phyloP scores from a whole-genome alignment of 2,888 invertebrate species.

The Leucophenga montana region DNA sequence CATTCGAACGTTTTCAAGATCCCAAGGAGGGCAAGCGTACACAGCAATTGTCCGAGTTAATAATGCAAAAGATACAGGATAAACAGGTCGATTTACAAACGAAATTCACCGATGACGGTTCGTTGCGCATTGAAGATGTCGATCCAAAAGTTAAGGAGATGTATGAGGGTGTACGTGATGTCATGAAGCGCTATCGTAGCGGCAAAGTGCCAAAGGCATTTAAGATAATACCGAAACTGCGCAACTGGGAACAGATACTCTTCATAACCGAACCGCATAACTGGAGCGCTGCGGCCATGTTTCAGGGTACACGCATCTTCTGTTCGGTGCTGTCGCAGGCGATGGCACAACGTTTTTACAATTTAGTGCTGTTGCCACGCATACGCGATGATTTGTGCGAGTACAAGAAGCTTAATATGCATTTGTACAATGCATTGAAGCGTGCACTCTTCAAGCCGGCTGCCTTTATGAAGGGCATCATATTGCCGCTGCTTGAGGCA shows the following conservation, averaged over 20 bases:
- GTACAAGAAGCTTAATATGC: slow-evolving; percentile 95
- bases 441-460: slow-evolving; percentile 97
- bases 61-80: slow-evolving; percentile 93
- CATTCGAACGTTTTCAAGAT: slow-evolving; percentile 83
- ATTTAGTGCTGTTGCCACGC: slow-evolving; percentile 91
- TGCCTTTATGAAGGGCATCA: slow-evolving; percentile 96
- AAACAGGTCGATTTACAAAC: slow-evolving; percentile 92
- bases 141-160: slow-evolving; percentile 88
- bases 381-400: slow-evolving; percentile 96
- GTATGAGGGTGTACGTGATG: slow-evolving; percentile 92
- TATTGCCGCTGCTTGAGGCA: slow-evolving; percentile 83
- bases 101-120: slow-evolving; percentile 84
- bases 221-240: slow-evolving; percentile 93
- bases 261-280: slow-evolving; percentile 91
- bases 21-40: slow-evolving; percentile 75
- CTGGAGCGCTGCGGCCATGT: slow-evolving; percentile 99
- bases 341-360: slow-evolving; percentile 97
- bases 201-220: slow-evolving; percentile 99
- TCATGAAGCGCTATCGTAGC: slow-evolving; percentile 90
- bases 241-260: slow-evolving; percentile 95
- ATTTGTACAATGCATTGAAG: slow-evolving; percentile 93
- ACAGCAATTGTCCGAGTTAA: slow-evolving; percentile 89
- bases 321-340: slow-evolving; percentile 96
- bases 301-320: slow-evolving; percentile 88
- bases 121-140: slow-evolving; percentile 85